phyloP scores from a whole-genome alignment of 2,113 vertebrate genomes.

The Gopherus flavomarginatus region DNA sequence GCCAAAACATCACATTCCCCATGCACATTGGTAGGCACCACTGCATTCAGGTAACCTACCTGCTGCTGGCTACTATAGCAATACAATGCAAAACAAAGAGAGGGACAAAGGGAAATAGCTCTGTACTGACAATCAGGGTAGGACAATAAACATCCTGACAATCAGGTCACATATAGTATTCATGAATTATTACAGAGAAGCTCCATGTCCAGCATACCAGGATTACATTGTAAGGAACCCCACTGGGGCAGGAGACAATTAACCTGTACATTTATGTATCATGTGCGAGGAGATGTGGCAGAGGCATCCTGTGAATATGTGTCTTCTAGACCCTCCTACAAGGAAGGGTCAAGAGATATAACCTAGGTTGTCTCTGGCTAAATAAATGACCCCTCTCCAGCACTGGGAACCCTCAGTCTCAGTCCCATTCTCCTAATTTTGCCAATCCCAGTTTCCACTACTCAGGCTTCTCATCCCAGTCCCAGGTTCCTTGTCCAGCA shows the following conservation, averaged over 20 bases:
- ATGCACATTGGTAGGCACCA: accelerated
- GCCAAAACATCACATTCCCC: not conserved
- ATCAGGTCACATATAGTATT: not conserved
- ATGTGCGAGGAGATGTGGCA: not conserved
- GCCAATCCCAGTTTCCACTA: too few relatives aligned
- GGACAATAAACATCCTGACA: not conserved
- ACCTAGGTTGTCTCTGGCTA: not conserved
- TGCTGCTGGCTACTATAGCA: not conserved
- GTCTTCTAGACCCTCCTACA: not conserved
- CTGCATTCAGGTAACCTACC: not conserved
- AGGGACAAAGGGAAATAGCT: not conserved
- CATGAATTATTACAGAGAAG: not conserved
- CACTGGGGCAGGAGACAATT: not conserved
- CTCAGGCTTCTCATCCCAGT: too few relatives aligned
- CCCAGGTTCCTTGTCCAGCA: too few relatives aligned
- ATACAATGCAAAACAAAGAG: not conserved
- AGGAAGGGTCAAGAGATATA: not conserved
- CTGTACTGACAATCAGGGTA: not conserved
- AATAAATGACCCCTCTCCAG: not conserved
- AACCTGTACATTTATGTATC: not conserved
- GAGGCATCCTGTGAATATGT: not conserved
- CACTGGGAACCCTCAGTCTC: not conserved
- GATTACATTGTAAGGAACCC: not conserved
- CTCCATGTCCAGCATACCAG: not conserved
- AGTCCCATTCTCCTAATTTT: not conserved